phyloP scores from a whole-genome alignment of 2,797 vertebrate species.

The Poeciliopsis gracilis region DNA sequence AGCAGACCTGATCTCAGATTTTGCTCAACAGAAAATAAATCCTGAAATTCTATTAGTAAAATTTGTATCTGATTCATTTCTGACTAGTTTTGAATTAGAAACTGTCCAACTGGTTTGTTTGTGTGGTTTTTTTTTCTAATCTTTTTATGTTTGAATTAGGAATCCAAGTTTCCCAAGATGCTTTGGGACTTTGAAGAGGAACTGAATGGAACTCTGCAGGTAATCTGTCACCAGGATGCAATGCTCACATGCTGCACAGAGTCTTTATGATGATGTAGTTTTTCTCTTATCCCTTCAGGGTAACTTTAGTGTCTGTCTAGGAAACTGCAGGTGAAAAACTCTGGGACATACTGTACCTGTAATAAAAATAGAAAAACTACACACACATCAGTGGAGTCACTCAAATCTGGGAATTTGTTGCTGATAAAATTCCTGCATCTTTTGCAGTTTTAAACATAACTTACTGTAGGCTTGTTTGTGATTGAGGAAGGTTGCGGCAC shows the following conservation, averaged over 20 bases:
- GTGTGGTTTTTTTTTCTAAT: not conserved
- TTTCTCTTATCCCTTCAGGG: no score
- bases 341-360: no score
- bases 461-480: not conserved
- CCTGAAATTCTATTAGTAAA: no score
- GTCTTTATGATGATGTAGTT: no score
- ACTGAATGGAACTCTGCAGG: conserved; percentile 67
- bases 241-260: not conserved
- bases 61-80: not conserved
- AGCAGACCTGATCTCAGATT: not conserved
- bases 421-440: not conserved
- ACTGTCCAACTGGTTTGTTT: not conserved
- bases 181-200: conserved; percentile 66
- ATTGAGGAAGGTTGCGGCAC: not conserved
- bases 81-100: not conserved
- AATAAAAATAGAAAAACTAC: not conserved
- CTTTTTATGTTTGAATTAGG: conserved; percentile 44
- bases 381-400: not conserved
- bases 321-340: no score
- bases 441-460: not conserved
- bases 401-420: not conserved
- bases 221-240: conserved; percentile 30
- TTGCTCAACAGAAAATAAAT: not conserved
- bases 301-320: no score
- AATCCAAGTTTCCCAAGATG: conserved; percentile 67